phyloP scores from a whole-genome alignment of 2,113 vertebrate species.

The Scortum barcoo region DNA sequence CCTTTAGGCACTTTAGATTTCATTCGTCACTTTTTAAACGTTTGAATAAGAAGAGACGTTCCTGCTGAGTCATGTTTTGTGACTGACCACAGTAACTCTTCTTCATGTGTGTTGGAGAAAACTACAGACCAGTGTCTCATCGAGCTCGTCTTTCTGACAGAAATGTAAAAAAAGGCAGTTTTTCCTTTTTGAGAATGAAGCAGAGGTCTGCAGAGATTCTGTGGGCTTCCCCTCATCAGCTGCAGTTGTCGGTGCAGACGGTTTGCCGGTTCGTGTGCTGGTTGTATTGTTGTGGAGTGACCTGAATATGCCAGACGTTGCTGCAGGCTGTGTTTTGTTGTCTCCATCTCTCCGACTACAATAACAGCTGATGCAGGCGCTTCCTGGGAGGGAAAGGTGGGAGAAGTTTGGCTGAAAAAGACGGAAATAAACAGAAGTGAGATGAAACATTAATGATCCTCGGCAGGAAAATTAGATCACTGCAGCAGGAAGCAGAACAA shows the following conservation, averaged over 20 bases:
- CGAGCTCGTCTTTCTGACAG: background rate
- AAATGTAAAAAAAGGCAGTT: background rate
- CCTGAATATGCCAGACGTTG: slow-evolving; percentile 69
- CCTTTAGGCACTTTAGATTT: too few relatives aligned
- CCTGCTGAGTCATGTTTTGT: too few relatives aligned
- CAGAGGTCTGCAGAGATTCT: background rate
- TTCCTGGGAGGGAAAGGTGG: slow-evolving; percentile 45
- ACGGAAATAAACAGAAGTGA: slow-evolving; percentile 19
- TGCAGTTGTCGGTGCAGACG: background rate
- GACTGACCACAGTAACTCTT: too few relatives aligned
- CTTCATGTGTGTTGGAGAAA: too few relatives aligned
- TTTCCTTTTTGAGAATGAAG: background rate
- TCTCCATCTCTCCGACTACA: slow-evolving; percentile 11
- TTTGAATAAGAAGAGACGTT: too few relatives aligned
- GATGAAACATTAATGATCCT: slow-evolving; percentile 51
- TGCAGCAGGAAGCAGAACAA: background rate
- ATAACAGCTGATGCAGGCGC: slow-evolving; percentile 29
- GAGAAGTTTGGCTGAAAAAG: slow-evolving; percentile 28
- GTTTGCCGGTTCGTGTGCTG: background rate
- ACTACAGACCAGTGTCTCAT: too few relatives aligned
- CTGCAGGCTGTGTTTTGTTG: slow-evolving; percentile 52
- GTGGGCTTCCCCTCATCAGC: background rate
- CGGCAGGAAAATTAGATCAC: slow-evolving; percentile 15
- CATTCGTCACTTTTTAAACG: too few relatives aligned
- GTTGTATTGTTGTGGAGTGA: slow-evolving; percentile 43